Evolutionary conservation across 2,888 invertebrate genomes (phyloP).

Genomic region (Coleophora deauratella): DNA sequence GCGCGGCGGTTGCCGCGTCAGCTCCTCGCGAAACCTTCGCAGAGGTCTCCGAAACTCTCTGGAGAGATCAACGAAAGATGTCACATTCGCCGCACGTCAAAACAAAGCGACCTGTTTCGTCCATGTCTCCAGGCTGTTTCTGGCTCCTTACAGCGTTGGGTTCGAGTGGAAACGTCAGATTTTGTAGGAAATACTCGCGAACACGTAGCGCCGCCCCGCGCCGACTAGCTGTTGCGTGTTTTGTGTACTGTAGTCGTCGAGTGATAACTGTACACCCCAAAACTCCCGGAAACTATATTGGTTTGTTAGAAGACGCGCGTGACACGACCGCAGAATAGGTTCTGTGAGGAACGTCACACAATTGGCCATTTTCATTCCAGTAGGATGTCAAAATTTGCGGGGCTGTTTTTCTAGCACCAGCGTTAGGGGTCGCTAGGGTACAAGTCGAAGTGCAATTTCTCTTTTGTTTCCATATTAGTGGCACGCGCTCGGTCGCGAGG

Average conservation of each 20-base stretch:
- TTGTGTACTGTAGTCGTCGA: constrained; percentile 71
- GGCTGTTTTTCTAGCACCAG: constrained; percentile 82
- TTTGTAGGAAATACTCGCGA: too few species aligned
- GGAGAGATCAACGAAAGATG: constrained; percentile 7
- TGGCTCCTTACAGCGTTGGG: neutral
- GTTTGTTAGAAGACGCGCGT: constrained; percentile 69
- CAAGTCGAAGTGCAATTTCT: constrained; percentile 64
- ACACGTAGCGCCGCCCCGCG: constrained; percentile 29
- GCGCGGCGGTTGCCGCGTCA: constrained; percentile 19
- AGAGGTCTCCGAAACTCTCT: constrained; percentile 3
- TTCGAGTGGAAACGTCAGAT: too few species aligned
- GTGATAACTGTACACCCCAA: constrained; percentile 59
- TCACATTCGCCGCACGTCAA: constrained; percentile 6
- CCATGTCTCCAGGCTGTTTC: too few species aligned
- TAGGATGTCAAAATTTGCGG: constrained; percentile 66
- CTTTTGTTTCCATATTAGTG: constrained; percentile 84
- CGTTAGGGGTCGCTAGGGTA: constrained; percentile 21
- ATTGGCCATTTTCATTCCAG: constrained; percentile 69
- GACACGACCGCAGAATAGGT: constrained; percentile 72
- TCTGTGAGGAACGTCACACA: constrained; percentile 66
- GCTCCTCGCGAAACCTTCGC: neutral
- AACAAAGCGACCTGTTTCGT: too few species aligned
- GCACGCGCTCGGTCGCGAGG: constrained; percentile 99
- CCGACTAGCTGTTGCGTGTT: constrained; percentile 55
- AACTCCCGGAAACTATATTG: constrained; percentile 70